Percentiles rank a stretch among this genome's conserved stretches.
Conservation (phyloP, 2,797 vertebrate genomes). For the Eulemur albifrons region DNA sequence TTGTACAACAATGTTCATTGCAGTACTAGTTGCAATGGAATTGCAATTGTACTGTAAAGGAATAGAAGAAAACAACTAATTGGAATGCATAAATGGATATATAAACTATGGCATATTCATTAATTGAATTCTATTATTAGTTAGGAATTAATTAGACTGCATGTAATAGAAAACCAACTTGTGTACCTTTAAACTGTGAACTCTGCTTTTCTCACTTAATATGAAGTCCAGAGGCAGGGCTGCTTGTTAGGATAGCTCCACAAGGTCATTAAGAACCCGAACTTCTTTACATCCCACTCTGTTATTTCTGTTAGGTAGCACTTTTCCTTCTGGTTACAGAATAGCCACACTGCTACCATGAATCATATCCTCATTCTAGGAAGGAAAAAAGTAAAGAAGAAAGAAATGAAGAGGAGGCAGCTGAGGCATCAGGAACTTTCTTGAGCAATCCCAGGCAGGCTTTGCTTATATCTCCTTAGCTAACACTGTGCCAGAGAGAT, state of each 20-base stretch:
- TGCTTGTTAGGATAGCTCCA: not conserved
- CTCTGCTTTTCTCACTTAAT: not conserved
- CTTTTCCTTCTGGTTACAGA: not conserved
- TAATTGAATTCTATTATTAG: not conserved
- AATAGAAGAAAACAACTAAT: not conserved
- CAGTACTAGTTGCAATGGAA: not conserved
- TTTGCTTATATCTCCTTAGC: not conserved
- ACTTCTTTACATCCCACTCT: not conserved
- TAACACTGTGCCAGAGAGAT: not conserved
- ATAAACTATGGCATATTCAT: not conserved
- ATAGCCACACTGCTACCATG: not conserved
- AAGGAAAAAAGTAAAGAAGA: not conserved
- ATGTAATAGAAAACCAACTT: not conserved
- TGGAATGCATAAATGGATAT: not conserved
- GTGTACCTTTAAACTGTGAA: not conserved
- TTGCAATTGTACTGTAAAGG: not conserved
- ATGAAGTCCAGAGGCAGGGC: not conserved
- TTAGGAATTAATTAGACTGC: not conserved
- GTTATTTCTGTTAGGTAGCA: not conserved
- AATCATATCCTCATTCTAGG: not conserved
- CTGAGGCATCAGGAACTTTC: not conserved
- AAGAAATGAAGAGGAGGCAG: not conserved
- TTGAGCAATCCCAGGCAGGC: not conserved
- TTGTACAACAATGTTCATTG: not conserved
- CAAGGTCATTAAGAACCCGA: not conserved